phyloP scores from a whole-genome alignment of 2,797 vertebrate genomes.

The Pitangus sulphuratus region DNA sequence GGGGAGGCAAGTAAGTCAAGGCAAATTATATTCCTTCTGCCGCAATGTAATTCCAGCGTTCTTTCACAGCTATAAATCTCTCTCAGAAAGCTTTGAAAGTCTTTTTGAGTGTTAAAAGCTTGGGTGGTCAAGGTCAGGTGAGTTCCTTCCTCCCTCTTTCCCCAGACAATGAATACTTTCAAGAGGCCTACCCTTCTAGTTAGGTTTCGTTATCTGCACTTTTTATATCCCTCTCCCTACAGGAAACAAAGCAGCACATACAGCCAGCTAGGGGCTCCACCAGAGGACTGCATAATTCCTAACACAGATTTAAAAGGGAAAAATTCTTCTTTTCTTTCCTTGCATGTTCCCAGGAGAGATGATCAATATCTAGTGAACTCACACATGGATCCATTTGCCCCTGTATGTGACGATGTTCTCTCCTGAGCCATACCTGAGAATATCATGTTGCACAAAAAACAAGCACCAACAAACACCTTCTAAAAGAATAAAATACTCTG shows the following conservation, averaged over 20 bases:
- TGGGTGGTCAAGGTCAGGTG: constrained; percentile 65
- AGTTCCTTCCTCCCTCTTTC: constrained; percentile 62
- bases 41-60: neutral
- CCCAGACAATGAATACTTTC: constrained; percentile 62
- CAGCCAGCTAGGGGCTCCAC: neutral
- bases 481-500: neutral
- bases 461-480: neutral
- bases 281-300: constrained; percentile 20
- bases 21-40: neutral
- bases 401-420: accelerated
- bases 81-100: constrained; percentile 51
- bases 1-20: neutral
- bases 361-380: neutral
- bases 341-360: neutral
- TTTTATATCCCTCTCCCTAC: constrained; percentile 31
- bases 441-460: neutral
- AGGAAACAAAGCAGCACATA: constrained; percentile 34
- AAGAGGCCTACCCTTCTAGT: constrained; percentile 57
- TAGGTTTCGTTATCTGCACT: constrained; percentile 61
- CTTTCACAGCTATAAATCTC: constrained; percentile 57
- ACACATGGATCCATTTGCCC: neutral
- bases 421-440: neutral
- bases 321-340: constrained; percentile 21
- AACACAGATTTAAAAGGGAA: neutral
- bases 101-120: constrained; percentile 57